Evolutionary conservation across 2,113 vertebrate species (phyloP).

Genomic region (Hemiscyllium ocellatum): DNA sequence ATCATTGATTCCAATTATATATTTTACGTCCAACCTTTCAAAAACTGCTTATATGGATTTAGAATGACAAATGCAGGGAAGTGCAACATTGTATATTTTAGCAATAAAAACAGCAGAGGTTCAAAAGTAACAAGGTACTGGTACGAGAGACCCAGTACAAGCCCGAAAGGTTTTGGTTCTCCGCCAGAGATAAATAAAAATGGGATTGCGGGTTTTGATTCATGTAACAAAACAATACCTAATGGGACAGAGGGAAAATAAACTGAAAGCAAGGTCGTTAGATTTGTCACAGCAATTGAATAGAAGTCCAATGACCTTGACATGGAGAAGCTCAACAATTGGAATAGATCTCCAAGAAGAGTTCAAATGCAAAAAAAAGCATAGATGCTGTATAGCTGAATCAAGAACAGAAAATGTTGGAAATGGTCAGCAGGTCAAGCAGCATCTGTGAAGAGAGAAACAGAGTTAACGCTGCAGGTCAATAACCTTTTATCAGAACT

Average conservation of each 20-base stretch:
- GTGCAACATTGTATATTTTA: background rate
- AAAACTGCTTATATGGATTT: no score
- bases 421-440: no score
- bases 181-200: background rate
- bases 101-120: background rate
- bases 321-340: background rate
- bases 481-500: background rate
- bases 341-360: no score
- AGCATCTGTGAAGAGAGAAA: background rate
- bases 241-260: background rate
- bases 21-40: no score
- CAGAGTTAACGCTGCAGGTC: background rate
- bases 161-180: background rate
- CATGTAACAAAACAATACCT: background rate
- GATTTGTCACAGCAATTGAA: background rate
- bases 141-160: background rate
- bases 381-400: no score
- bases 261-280: background rate
- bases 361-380: no score
- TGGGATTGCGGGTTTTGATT: background rate
- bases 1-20: no score
- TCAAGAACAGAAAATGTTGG: no score
- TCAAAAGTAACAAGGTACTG: background rate
- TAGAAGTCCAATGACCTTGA: background rate
- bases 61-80: no score